phyloP scores from a whole-genome alignment of 2,888 invertebrate genomes.

The Meloe dianella region DNA sequence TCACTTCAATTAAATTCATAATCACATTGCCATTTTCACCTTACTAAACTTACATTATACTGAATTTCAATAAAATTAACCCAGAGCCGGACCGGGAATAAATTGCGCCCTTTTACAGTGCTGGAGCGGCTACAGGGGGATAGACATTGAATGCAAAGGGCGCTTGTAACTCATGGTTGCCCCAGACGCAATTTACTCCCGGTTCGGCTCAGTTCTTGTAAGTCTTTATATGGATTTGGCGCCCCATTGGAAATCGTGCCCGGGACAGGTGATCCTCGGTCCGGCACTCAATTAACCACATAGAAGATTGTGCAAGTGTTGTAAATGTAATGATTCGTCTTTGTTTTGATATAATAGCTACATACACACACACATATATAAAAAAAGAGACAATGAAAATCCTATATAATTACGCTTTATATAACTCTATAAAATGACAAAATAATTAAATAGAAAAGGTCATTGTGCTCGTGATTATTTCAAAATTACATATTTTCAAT shows the following conservation, averaged over 20 bases:
- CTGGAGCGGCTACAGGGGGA: too few species aligned
- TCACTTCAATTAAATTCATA: neutral
- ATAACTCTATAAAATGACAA: constrained; percentile 2
- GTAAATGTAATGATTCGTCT: neutral
- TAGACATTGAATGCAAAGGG: too few species aligned
- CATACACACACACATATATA: neutral
- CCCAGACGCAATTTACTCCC: too few species aligned
- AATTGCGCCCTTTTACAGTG: too few species aligned
- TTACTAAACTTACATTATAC: neutral
- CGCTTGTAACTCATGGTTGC: too few species aligned
- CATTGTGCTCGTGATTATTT: constrained; percentile 16
- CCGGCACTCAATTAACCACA: too few species aligned
- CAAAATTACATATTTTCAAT: constrained; percentile 7
- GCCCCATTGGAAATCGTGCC: too few species aligned
- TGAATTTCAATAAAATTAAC: constrained; percentile 2
- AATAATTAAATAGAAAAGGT: constrained; percentile 12
- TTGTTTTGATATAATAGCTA: neutral
- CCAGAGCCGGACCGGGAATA: too few species aligned
- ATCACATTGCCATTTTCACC: neutral
- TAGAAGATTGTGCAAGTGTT: neutral
- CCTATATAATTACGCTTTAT: neutral
- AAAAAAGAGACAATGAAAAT: neutral
- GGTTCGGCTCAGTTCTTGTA: too few species aligned
- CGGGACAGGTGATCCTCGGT: too few species aligned
- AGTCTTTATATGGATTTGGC: too few species aligned